Conservation (phyloP, 1,140 invertebrate genomes). For the Conopomorpha cramerella region DNA sequence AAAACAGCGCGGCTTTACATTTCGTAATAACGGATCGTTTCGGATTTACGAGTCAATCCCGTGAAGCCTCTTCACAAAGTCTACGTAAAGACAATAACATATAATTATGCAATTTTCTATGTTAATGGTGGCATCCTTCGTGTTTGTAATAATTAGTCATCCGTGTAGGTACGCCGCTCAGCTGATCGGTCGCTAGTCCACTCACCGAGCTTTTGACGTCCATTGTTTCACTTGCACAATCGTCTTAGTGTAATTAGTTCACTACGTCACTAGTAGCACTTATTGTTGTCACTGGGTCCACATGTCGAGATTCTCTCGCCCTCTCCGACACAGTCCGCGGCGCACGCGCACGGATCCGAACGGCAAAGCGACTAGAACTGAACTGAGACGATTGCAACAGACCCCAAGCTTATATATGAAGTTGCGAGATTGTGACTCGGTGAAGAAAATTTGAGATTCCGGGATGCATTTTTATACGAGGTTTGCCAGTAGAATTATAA, state of each 20-base stretch:
- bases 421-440: constrained; percentile 24
- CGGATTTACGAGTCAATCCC: too few species aligned
- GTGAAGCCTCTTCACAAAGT: too few species aligned
- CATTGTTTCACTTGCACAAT: constrained; percentile 36
- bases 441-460: constrained; percentile 10
- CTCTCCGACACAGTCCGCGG: constrained; percentile 53
- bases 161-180: neutral
- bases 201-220: constrained; percentile 45
- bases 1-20: too few species aligned
- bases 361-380: constrained; percentile 63
- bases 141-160: neutral
- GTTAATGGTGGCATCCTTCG: too few species aligned
- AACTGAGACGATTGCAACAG: constrained; percentile 57
- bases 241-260: constrained; percentile 14
- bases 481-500: too few species aligned
- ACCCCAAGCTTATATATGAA: constrained; percentile 52
- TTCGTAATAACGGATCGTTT: too few species aligned
- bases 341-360: constrained; percentile 40
- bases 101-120: too few species aligned
- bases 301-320: constrained; percentile 57
- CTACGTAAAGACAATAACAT: too few species aligned
- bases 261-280: constrained; percentile 52
- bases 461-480: too few species aligned
- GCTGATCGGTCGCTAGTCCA: constrained; percentile 5
- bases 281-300: constrained; percentile 46